Evolutionary conservation across 1,140 invertebrate genomes (phyloP).

Genomic region (Hypsibius dujardini): DNA sequence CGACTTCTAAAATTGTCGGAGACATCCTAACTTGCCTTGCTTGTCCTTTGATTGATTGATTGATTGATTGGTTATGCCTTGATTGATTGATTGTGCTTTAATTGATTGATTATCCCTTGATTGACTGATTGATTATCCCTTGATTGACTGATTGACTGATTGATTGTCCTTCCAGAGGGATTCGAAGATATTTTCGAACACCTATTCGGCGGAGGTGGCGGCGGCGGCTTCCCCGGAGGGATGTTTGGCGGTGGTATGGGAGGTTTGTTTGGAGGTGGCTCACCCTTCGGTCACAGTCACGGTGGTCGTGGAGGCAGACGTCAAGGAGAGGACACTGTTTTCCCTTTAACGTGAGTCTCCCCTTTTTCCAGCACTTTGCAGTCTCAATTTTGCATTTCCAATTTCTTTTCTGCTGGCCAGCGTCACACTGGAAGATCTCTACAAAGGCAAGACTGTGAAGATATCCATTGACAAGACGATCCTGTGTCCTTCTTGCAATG

Average conservation of each 20-base stretch:
- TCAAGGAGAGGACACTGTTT: constrained; percentile 20
- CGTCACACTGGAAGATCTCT: constrained; percentile 36
- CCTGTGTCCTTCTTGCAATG: constrained; percentile 34
- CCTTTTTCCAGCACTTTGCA: neutral
- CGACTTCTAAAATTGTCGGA: too few species aligned
- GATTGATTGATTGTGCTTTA: too few species aligned
- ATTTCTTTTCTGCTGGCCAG: constrained; percentile 26
- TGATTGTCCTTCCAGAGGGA: constrained; percentile 20
- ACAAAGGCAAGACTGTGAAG: constrained; percentile 36
- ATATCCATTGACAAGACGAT: constrained; percentile 34
- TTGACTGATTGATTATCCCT: too few species aligned
- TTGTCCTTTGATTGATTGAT: too few species aligned
- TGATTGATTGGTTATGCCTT: too few species aligned
- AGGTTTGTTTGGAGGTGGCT: constrained; percentile 19
- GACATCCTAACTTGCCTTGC: too few species aligned
- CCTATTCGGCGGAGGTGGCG: constrained; percentile 40
- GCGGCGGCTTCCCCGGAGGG: constrained; percentile 23
- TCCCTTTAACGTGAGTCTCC: constrained; percentile 21
- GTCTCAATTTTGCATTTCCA: constrained; percentile 15
- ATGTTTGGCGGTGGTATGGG: constrained; percentile 39
- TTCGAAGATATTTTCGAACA: constrained; percentile 45
- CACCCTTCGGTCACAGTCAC: too few species aligned
- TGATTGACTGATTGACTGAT: too few species aligned
- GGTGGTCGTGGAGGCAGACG: neutral
- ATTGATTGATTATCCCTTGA: too few species aligned